Evolutionary conservation across 2,797 vertebrate species (phyloP), one percentile per base, ranked within the genome.

Genomic region (Nyctalus aviator): DNA sequence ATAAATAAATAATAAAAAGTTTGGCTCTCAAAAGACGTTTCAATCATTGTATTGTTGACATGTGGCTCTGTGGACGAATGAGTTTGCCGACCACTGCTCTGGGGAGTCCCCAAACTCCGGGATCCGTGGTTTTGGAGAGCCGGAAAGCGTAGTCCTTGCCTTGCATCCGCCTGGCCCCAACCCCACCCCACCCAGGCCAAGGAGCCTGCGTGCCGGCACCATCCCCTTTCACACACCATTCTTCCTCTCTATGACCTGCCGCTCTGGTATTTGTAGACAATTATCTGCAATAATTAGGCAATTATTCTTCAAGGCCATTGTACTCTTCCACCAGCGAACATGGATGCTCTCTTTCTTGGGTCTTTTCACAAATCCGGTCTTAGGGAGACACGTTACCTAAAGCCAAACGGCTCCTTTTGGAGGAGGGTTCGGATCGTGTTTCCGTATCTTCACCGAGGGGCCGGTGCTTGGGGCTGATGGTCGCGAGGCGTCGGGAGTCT

Each of bases 301-400:
- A 77, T 97, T 94, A 94, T 86, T 92, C 92, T 94, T 92, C 88
- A 97, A 92, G 91, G 94, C 92, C 88, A 84, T 94, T 95, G 88
- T 14, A 71, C 41, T 76, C 75, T 76, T 92, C 91, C 86, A 94
- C 79, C 83, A 59, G 90, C 90, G 95, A 96, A 97, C 82, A 69
- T 2, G 20, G 95, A 95, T 93, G 83, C 69, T 95, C 94, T 96
- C 94, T 97, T 95, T 95, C 94, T 87, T 69, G 86, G 64, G 62
- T 94, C 91, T 96, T 96, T 95, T 88, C 94, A 93, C 89, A 87
- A 95, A 96, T 21, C 77, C 3, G 0, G 81, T 95, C 92, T 94
- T 88, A 95, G 96, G 76, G 83, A 91, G 84, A 93, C 12, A 11
- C 44, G 95, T 96, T 96, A 95, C 90, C 87, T 93, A 84, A 91